phyloP scores from a whole-genome alignment of 2,797 vertebrate genomes.

The Thripadectes ignobilis region DNA sequence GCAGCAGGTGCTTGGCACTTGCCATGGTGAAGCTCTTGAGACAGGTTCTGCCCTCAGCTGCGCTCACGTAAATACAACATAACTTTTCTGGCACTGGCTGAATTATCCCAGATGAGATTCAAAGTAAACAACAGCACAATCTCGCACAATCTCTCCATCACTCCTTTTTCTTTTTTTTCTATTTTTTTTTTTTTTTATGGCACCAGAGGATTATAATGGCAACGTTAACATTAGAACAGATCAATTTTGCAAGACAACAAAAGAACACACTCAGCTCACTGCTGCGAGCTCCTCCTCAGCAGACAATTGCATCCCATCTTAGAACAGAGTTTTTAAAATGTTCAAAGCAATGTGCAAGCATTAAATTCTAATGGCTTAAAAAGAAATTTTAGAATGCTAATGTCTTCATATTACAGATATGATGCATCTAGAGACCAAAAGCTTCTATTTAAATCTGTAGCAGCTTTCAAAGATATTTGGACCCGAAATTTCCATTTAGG shows the following conservation, averaged over 20 bases:
- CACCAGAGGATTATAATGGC: neutral
- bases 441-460: neutral
- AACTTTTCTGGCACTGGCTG: neutral
- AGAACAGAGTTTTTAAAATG: neutral
- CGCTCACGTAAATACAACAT: neutral
- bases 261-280: constrained; percentile 42
- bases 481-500: constrained; percentile 25
- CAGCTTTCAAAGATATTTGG: neutral
- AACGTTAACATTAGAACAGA: neutral
- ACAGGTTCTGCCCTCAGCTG: neutral
- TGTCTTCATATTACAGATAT: constrained; percentile 3
- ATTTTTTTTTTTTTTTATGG: neutral
- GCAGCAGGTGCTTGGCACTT: neutral
- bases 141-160: neutral
- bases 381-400: constrained; percentile 24
- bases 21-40: neutral
- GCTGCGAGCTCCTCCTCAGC: constrained; percentile 30
- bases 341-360: neutral
- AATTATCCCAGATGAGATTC: neutral
- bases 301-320: constrained; percentile 29
- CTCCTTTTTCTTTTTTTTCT: neutral
- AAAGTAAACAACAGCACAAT: neutral
- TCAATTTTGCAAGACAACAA: constrained; percentile 6
- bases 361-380: constrained; percentile 41
- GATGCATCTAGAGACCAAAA: neutral